Base-by-base conservation (phyloP, 2,797 vertebrate species). In the Centropyge bicolor region DNA sequence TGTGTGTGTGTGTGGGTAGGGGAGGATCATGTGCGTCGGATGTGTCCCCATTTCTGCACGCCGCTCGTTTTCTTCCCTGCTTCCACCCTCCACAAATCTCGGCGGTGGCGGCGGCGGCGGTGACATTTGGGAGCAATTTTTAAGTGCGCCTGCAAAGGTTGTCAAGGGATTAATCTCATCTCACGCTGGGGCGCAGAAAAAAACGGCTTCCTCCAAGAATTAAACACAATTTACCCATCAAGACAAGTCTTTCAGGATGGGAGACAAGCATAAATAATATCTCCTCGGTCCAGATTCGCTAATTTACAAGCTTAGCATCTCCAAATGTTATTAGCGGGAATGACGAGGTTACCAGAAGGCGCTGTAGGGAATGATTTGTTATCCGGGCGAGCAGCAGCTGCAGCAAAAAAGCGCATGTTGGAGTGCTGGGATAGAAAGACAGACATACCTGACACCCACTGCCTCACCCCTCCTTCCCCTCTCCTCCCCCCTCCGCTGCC, bases 191-290 rank as follows among this genome's bases (percentile, higher is more conserved):
- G 91, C 86, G 89, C 90, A 82, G 92, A 89, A 93, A 93, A 93
- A 95, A 93, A 93, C 84, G 81, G 78, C 92, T 94, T 93, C 94
- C 94, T 95, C 95, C 94, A 95, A 95, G 94, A 95, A 95, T 94
- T 94, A 95, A 95, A 94, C 92, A 95, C 95, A 96, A 96, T 96
- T 96, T 95, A 94, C 93, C 94, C 94, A 95, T 96, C 95, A 96
- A 94, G 93, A 93, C 92, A 85, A 91, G 91, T 94, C 94, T 95
- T 96, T 96, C 93, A 95, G 93, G 88, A 92, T 70, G 83, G 89
- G 88, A 96, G 95, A 96, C 95, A 95, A 94, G 94, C 95, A 95
- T 95, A 95, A 95, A 96, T 96, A 95, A 95, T 95, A 96, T 95
- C 95, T 95, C 94, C 90, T 93, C 92, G 91, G 95, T 95, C 95